Conservation (phyloP, 2,113 vertebrate genomes). For the Podarcis cretensis region DNA sequence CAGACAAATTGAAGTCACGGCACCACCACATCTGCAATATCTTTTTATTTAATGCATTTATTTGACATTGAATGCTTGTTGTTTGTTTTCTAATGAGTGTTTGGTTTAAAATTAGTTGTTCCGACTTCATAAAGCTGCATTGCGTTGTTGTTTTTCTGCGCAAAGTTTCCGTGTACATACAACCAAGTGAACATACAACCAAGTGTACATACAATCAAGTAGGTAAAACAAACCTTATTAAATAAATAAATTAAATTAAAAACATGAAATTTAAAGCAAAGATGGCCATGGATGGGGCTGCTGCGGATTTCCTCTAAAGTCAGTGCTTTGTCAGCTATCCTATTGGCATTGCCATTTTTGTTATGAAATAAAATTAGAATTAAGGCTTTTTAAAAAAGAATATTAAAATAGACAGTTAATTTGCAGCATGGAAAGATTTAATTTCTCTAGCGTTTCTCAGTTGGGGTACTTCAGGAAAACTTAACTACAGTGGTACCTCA, state of each 20-base stretch:
- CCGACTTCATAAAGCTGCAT: not conserved
- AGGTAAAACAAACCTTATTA: too few species aligned
- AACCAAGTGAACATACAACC: not conserved
- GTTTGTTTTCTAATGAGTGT: not conserved
- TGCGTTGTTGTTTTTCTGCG: too few species aligned
- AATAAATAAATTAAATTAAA: too few species aligned
- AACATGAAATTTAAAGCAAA: too few species aligned
- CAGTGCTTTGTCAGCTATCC: not conserved
- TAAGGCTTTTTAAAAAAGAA: not conserved
- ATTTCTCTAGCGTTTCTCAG: not conserved
- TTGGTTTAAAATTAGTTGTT: not conserved
- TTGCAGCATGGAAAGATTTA: not conserved
- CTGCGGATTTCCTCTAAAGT: not conserved
- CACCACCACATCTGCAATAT: not conserved
- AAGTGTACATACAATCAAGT: too few species aligned
- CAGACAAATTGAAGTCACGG: not conserved
- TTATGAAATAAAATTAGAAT: not conserved
- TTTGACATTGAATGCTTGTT: not conserved
- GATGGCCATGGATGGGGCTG: not conserved
- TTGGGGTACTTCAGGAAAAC: too few species aligned
- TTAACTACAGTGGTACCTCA: too few species aligned
- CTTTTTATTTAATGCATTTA: not conserved
- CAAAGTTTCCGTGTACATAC: not conserved
- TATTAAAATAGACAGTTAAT: not conserved
- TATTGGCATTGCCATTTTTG: not conserved